Evolutionary conservation across 2,113 vertebrate species (phyloP).

Genomic region (Monopterus albus): DNA sequence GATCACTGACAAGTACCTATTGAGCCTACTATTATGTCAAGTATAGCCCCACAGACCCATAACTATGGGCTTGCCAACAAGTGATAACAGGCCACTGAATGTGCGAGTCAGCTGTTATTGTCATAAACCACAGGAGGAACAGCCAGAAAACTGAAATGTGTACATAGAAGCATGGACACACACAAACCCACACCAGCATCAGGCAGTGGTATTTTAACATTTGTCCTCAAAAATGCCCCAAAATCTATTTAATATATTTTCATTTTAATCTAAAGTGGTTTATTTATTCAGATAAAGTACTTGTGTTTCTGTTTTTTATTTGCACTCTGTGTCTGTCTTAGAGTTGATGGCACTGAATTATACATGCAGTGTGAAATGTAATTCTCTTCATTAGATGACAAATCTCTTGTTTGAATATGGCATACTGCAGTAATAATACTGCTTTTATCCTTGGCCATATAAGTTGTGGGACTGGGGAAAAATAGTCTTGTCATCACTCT

Average conservation of each 20-base stretch:
- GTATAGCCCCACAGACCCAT: too few species aligned
- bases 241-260: conserved; percentile 36
- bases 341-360: conserved; percentile 73
- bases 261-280: conserved; percentile 50
- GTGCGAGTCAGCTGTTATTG: too few species aligned
- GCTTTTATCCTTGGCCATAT: conserved; percentile 70
- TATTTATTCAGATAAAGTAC: conserved; percentile 63
- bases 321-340: conserved; percentile 71
- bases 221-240: conserved; percentile 17
- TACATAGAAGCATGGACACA: background rate
- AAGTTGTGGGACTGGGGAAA: conserved; percentile 51
- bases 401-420: conserved; percentile 79
- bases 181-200: background rate
- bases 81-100: too few species aligned
- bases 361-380: conserved; percentile 75
- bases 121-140: conserved; percentile 35
- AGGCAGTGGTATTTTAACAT: background rate
- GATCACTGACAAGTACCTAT: too few species aligned
- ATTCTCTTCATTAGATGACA: conserved; percentile 81
- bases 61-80: too few species aligned
- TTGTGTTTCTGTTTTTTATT: conserved; percentile 61
- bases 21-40: too few species aligned
- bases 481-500: conserved; percentile 67
- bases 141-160: conserved; percentile 12
- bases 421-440: conserved; percentile 77